A percentile compares a stretch with the other conserved stretches of the same genome.
Conservation (phyloP, 2,888 invertebrate species). For the Calliphora vomitoria region DNA sequence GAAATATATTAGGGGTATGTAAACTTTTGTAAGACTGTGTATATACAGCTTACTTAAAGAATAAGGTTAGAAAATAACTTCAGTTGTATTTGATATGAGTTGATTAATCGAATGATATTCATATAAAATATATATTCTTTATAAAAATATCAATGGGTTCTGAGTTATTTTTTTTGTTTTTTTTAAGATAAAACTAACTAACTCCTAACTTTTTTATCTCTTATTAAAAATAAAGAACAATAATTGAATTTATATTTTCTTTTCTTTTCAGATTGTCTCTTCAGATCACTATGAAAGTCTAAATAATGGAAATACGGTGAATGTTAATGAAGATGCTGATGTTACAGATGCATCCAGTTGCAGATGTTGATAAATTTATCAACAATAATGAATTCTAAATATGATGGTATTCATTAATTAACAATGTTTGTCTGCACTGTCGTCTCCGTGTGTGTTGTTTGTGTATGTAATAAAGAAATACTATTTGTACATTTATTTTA, state of each 20-base stretch:
- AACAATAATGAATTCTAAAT: not conserved
- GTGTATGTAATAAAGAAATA: slow-evolving; percentile 53
- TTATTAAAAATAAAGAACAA: not conserved
- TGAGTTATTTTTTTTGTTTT: no score
- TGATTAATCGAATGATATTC: no score
- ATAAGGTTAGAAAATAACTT: no score
- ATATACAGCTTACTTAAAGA: no score
- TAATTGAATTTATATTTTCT: not conserved
- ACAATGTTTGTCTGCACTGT: slow-evolving; percentile 16
- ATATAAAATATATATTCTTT: no score
- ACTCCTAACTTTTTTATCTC: no score
- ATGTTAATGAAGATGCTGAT: slow-evolving; percentile 74
- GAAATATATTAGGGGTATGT: no score
- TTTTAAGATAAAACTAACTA: no score
- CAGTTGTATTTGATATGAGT: no score
- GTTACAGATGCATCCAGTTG: slow-evolving; percentile 74
- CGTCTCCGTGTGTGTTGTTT: slow-evolving; percentile 9
- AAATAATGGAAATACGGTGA: slow-evolving; percentile 74
- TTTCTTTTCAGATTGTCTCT: slow-evolving; percentile 70
- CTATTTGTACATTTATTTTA: slow-evolving; percentile 23
- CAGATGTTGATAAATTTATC: slow-evolving; percentile 77
- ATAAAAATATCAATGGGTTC: no score
- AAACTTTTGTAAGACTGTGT: no score
- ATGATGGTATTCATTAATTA: not conserved
- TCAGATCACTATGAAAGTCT: slow-evolving; percentile 69